Conservation (phyloP, 2,113 vertebrate species). For the Chaetops frenatus region DNA sequence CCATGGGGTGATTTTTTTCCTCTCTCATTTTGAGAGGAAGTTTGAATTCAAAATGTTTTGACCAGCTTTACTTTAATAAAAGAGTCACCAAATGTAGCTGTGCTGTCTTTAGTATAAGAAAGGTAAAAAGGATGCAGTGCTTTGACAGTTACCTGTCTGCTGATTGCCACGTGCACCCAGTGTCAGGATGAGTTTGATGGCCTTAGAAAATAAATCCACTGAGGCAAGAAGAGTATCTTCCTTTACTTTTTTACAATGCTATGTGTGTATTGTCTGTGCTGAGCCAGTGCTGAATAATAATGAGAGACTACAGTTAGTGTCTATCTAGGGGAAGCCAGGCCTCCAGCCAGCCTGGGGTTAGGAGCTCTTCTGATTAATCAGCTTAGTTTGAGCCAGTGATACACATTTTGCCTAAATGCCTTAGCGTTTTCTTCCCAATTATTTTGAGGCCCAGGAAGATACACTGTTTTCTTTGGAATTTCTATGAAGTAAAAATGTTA, state of each 20-base stretch:
- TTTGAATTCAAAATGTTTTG: slow-evolving; percentile 16
- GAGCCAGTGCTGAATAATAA: neutral
- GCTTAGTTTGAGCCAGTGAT: neutral
- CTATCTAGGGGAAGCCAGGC: neutral
- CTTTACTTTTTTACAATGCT: neutral
- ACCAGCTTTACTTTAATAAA: neutral
- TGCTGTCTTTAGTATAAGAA: neutral
- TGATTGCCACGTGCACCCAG: neutral
- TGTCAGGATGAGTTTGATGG: neutral
- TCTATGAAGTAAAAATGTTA: neutral
- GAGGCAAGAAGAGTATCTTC: neutral
- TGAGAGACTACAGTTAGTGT: neutral
- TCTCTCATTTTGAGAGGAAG: neutral
- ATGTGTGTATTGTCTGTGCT: neutral
- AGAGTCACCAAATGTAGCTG: neutral
- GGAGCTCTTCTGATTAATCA: neutral
- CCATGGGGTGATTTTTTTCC: neutral
- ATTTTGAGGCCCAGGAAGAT: neutral
- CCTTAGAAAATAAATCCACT: neutral
- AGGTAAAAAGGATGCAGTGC: neutral
- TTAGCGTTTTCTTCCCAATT: neutral
- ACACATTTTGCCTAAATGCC: neutral
- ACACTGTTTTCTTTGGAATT: neutral
- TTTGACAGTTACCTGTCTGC: neutral
- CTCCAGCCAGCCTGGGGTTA: neutral